Evolutionary conservation across 1,140 invertebrate genomes (phyloP).

Genomic region (Hylyphantes graminicola): DNA sequence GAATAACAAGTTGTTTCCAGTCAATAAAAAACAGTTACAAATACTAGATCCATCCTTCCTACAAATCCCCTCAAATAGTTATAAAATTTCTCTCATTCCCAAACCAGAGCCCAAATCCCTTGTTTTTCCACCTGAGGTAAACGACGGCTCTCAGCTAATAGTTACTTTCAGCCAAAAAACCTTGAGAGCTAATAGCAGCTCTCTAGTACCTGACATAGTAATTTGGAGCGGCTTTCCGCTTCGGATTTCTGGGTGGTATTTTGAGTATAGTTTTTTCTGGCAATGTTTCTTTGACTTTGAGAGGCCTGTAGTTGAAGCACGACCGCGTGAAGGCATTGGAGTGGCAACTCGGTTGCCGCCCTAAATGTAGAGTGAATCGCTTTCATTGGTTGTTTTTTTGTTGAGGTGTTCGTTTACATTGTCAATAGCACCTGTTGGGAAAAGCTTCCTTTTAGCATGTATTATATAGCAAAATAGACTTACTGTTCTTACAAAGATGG

Average conservation of each 20-base stretch:
- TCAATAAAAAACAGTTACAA: too few relatives aligned
- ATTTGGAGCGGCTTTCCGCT: constrained; percentile 46
- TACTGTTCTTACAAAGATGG: too few relatives aligned
- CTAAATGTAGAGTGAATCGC: background rate
- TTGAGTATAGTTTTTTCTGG: constrained; percentile 2
- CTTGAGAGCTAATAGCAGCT: constrained; percentile 39
- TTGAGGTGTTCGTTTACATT: constrained; percentile 10
- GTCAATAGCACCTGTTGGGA: constrained; percentile 1
- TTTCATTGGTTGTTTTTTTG: constrained; percentile 39
- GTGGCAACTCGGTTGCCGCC: constrained; percentile 8
- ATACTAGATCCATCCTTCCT: too few relatives aligned
- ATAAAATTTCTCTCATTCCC: too few relatives aligned
- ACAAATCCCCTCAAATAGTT: too few relatives aligned
- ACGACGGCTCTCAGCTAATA: constrained; percentile 43
- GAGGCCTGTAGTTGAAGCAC: background rate
- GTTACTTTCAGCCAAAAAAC: constrained; percentile 17
- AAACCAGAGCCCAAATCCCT: too few relatives aligned
- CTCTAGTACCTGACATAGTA: constrained; percentile 36
- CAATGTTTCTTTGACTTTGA: constrained; percentile 24
- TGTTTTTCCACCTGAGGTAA: constrained; percentile 10
- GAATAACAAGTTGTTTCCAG: too few relatives aligned
- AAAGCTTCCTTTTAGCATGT: too few relatives aligned
- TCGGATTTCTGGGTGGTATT: constrained; percentile 48
- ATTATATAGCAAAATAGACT: too few relatives aligned
- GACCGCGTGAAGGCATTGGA: constrained; percentile 24